A percentile compares a stretch with the other conserved stretches of the same genome.
Conservation (phyloP, 2,888 invertebrate species). For the Trichogramma dendrolimi region DNA sequence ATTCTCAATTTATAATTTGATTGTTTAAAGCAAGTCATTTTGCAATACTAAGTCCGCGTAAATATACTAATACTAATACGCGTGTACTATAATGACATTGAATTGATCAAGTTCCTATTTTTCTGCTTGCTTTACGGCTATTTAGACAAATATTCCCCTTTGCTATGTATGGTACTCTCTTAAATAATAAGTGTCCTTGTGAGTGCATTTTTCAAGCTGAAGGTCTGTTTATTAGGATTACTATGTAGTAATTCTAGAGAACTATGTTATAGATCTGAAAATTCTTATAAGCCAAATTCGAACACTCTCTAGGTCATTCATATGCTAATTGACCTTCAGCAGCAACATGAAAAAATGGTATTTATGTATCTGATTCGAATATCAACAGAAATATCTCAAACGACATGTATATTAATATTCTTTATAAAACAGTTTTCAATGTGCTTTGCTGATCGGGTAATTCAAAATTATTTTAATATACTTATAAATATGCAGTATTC, state of each 20-base stretch:
- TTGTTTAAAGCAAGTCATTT: conserved; percentile 25
- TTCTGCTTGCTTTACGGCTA: conserved; percentile 10
- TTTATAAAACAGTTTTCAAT: too few species aligned
- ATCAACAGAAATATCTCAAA: too few species aligned
- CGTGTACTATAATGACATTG: conserved; percentile 24
- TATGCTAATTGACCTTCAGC: background rate
- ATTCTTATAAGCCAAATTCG: conserved; percentile 2
- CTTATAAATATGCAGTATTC: too few species aligned
- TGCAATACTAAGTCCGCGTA: conserved; percentile 26
- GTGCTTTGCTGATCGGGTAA: too few species aligned
- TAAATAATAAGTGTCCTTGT: conserved; percentile 21
- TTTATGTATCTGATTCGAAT: too few species aligned
- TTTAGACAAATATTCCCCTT: conserved; percentile 16
- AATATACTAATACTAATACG: too few species aligned
- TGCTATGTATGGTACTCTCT: conserved; percentile 19
- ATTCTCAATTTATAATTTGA: conserved; percentile 24
- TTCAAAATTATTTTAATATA: too few species aligned
- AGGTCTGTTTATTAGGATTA: conserved; percentile 12
- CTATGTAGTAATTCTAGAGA: conserved; percentile 14
- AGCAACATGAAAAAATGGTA: too few species aligned
- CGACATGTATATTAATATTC: too few species aligned
- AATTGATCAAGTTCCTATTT: conserved; percentile 27
- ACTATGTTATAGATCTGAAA: conserved; percentile 9
- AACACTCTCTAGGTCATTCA: background rate
- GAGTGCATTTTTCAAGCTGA: conserved; percentile 11